A percentile compares a stretch with the other conserved stretches of the same genome.
phyloP scores from a whole-genome alignment of 2,888 invertebrate species.

The Allygus modestus region DNA sequence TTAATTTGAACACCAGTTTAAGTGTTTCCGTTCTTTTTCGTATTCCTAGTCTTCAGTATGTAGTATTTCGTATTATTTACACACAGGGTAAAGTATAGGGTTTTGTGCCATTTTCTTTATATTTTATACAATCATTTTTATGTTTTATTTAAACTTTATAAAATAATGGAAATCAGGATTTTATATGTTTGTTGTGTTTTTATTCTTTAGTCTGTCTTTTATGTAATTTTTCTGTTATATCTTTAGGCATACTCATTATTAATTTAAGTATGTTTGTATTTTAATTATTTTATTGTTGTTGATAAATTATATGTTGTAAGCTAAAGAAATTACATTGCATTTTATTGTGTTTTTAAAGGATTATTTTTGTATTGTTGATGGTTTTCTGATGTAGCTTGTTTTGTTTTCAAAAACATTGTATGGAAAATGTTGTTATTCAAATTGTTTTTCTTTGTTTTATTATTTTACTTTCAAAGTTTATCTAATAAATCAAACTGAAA shows the following conservation, averaged over 20 bases:
- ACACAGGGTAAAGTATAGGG: constrained; percentile 12
- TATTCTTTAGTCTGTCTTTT: neutral
- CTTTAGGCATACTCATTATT: constrained; percentile 8
- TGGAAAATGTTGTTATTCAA: neutral
- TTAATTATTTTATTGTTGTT: constrained; percentile 18
- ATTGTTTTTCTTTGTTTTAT: neutral
- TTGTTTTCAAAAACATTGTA: neutral
- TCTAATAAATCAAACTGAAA: neutral
- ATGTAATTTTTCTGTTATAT: constrained; percentile 4
- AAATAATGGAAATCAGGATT: neutral
- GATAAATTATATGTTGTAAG: neutral
- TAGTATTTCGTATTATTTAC: constrained; percentile 1
- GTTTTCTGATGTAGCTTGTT: neutral
- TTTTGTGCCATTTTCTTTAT: constrained; percentile 20
- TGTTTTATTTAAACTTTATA: neutral
- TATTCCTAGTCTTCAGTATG: constrained; percentile 25
- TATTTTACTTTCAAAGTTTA: neutral
- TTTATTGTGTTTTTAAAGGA: neutral
- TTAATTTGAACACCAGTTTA: neutral
- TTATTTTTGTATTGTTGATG: constrained; percentile 4
- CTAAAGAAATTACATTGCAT: neutral
- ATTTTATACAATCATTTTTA: constrained; percentile 9
- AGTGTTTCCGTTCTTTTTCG: neutral
- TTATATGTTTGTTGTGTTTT: constrained; percentile 7
- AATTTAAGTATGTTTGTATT: constrained; percentile 12